Percentiles rank a stretch among this genome's conserved stretches.
Evolutionary conservation across 2,113 vertebrate genomes (phyloP).

Genomic region (Podilymbus podiceps): DNA sequence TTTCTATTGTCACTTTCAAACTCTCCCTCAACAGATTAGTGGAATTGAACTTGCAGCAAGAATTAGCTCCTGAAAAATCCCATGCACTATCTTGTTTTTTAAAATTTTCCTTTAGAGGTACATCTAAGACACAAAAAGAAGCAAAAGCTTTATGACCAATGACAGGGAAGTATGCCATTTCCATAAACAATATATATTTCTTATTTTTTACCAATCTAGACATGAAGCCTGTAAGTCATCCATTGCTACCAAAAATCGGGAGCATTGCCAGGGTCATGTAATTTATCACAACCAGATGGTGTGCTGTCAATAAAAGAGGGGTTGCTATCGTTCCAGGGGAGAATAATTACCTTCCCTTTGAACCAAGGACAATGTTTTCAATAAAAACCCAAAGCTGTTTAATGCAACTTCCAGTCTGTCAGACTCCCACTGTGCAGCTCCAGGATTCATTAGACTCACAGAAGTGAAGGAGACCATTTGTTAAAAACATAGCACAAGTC

Average conservation of each 20-base stretch:
- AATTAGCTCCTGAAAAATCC: background rate
- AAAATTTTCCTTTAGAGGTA: background rate
- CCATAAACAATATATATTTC: background rate
- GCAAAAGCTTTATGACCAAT: background rate
- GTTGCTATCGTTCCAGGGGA: conserved; percentile 30
- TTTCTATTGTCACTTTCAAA: background rate
- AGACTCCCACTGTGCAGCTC: conserved; percentile 48
- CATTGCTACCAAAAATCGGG: background rate
- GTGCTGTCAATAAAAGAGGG: conserved; percentile 39
- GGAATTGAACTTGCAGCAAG: background rate
- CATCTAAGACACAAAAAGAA: background rate
- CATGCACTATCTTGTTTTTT: background rate
- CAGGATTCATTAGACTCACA: background rate
- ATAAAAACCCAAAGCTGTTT: conserved; percentile 43
- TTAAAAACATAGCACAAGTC: background rate
- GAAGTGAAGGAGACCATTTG: conserved; percentile 9
- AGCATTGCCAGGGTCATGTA: background rate
- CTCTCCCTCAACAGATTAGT: background rate
- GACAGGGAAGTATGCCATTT: background rate
- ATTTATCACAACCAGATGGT: conserved; percentile 66
- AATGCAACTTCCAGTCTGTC: conserved; percentile 56
- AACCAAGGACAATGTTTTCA: conserved; percentile 63
- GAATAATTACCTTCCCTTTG: conserved; percentile 55
- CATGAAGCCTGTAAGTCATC: background rate
- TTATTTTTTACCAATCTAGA: background rate